Conservation (phyloP, 2,113 vertebrate genomes). For the Nyctibius bracteatus region DNA sequence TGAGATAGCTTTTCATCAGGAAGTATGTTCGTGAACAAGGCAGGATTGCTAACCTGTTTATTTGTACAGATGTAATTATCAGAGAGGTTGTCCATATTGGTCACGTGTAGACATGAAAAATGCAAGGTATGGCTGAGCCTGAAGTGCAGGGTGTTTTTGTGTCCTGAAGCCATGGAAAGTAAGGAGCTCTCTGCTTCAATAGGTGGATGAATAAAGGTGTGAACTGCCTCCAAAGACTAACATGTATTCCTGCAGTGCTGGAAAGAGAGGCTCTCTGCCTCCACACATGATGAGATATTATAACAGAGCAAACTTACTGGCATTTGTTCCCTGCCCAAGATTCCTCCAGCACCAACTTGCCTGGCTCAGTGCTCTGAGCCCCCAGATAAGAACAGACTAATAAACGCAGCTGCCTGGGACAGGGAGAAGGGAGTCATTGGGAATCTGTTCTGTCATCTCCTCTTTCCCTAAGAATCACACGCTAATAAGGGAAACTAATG, state of each 20-base stretch:
- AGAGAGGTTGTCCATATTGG: background rate
- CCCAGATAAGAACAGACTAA: background rate
- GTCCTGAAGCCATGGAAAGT: background rate
- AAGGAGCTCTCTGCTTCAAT: background rate
- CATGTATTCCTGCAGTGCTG: background rate
- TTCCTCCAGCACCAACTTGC: background rate
- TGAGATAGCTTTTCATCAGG: background rate
- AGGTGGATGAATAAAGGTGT: background rate
- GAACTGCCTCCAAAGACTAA: background rate
- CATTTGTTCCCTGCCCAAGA: background rate
- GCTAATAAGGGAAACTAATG: background rate
- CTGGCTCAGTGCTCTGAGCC: background rate
- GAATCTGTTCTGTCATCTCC: background rate
- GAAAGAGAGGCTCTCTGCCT: background rate
- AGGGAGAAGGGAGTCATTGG: rapidly evolving
- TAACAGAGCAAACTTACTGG: background rate
- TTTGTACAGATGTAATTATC: background rate
- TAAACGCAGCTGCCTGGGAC: background rate
- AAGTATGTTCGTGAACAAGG: background rate
- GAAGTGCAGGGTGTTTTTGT: background rate
- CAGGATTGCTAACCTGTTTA: background rate
- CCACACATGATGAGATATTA: background rate
- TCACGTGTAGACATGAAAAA: background rate
- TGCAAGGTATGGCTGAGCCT: background rate
- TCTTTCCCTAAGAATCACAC: background rate